These are phyloP conservation scores for Halcyon leucocephala DNA, from an alignment of 2,797 vertebrate species.

Conservation along the genomic window DNA sequence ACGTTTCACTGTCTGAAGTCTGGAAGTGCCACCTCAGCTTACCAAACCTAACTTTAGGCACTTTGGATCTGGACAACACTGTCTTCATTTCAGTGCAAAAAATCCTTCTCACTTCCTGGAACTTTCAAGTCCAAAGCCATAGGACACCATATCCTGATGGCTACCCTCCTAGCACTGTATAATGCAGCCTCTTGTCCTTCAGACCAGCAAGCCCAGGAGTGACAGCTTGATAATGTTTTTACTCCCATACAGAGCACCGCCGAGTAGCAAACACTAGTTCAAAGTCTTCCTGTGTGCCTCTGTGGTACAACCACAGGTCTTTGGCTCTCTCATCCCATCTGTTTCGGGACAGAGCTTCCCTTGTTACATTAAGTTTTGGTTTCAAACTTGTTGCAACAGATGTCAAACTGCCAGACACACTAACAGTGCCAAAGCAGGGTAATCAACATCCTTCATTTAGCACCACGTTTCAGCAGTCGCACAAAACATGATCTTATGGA, in stretches of 20 bases:
- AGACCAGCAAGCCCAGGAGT: background rate
- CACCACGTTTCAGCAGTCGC: background rate
- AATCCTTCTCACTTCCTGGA: background rate
- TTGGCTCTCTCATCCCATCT: background rate
- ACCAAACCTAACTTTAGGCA: background rate
- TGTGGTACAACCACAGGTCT: background rate
- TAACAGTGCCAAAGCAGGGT: background rate
- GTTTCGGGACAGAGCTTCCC: background rate
- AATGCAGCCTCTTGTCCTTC: background rate
- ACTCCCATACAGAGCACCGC: accelerated
- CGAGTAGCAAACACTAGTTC: background rate
- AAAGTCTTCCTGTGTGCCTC: background rate
- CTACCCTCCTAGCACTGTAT: background rate
- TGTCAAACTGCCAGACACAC: background rate
- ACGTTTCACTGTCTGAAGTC: background rate
- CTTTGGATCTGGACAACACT: background rate
- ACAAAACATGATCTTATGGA: background rate
- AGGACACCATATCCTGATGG: accelerated
- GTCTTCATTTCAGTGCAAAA: background rate
- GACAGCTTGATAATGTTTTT: background rate
- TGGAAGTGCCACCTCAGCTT: background rate
- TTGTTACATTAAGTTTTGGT: background rate
- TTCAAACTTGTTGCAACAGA: background rate
- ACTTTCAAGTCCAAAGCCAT: background rate
- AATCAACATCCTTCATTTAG: background rate